Base-by-base conservation (phyloP, 2,888 invertebrate species). In the Lymantria monacha region DNA sequence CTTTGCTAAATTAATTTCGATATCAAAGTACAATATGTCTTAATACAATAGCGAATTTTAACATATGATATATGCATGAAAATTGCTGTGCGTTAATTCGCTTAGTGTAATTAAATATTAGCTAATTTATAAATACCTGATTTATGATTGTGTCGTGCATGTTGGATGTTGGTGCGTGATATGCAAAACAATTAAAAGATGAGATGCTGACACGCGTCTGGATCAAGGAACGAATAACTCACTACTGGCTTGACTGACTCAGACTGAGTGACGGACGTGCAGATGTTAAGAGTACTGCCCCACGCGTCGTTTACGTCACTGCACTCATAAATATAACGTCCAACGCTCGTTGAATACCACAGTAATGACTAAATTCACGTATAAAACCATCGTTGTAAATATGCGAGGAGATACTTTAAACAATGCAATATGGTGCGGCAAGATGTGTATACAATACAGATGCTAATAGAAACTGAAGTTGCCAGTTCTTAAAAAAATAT, bases 71-170 rank as follows among this genome's bases (percentile, higher is more conserved):
- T 5, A 22, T 22, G 5, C 22, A 5, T 22, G 22, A 22, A 22
- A 22, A 22, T 22, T 22, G 22, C 22, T 22, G 22, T 1, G 33
- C 33, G 9, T 30, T 30, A 30, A 5, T 33, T 9, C 33, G 33
- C 33, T 10, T 9, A 10, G 9, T 33, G 9, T 33, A 33, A 33
- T 33, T 41, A 48, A 54, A 56, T 31, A 33, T 33, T 41, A 48
- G 53, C 55, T 31, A 48, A 14, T 41, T 11, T 48, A 56, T 57
- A 55, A 54, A 55, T 72, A 84, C 84, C 76, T 83, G 81, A 58
- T 74, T 69, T 49, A 66, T 61, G 64, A 84, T 74, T 11, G 80
- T 77, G 49, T 79, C 77, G 63, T 76, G 76, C 84, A 83, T 84
- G 53, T 43, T 57, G 51, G 30, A 38, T 0, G 45, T 37, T 31